phyloP scores from a whole-genome alignment of 2,888 invertebrate genomes.

The Phasia obesa region DNA sequence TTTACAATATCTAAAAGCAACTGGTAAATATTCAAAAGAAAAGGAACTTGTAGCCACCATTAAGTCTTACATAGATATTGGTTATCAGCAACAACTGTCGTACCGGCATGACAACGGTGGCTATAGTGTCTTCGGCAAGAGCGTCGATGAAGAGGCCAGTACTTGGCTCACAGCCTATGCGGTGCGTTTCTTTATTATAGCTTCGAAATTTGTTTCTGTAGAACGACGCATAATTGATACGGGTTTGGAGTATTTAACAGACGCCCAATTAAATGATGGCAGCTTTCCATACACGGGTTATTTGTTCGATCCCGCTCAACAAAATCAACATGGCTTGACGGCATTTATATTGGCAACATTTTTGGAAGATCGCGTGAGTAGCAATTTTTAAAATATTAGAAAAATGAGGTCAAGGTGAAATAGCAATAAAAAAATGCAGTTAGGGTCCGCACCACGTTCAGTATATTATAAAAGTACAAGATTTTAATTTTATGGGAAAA shows the following conservation, averaged over 20 bases:
- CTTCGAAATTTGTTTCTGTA: slow-evolving; percentile 86
- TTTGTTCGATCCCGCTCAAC: slow-evolving; percentile 83
- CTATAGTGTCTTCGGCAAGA: slow-evolving; percentile 88
- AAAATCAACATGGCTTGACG: slow-evolving; percentile 88
- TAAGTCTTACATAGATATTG: slow-evolving; percentile 82
- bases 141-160: slow-evolving; percentile 86
- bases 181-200: slow-evolving; percentile 89
- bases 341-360: slow-evolving; percentile 90
- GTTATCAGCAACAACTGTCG: slow-evolving; percentile 89
- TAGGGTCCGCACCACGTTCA: too few relatives aligned
- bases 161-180: slow-evolving; percentile 93
- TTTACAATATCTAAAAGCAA: slow-evolving; percentile 74
- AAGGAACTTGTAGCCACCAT: slow-evolving; percentile 72
- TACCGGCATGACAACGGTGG: slow-evolving; percentile 88
- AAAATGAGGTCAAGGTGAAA: too few relatives aligned
- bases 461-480: too few relatives aligned
- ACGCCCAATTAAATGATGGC: slow-evolving; percentile 60
- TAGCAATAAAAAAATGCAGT: too few relatives aligned
- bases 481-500: too few relatives aligned
- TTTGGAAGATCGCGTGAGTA: slow-evolving; percentile 84
- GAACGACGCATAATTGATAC: slow-evolving; percentile 86
- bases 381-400: too few relatives aligned
- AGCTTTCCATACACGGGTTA: slow-evolving; percentile 82
- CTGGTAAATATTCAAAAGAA: slow-evolving; percentile 78
- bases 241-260: slow-evolving; percentile 86